Base-by-base conservation (phyloP, 2,888 invertebrate species). In the Ophioninae sp. region DNA sequence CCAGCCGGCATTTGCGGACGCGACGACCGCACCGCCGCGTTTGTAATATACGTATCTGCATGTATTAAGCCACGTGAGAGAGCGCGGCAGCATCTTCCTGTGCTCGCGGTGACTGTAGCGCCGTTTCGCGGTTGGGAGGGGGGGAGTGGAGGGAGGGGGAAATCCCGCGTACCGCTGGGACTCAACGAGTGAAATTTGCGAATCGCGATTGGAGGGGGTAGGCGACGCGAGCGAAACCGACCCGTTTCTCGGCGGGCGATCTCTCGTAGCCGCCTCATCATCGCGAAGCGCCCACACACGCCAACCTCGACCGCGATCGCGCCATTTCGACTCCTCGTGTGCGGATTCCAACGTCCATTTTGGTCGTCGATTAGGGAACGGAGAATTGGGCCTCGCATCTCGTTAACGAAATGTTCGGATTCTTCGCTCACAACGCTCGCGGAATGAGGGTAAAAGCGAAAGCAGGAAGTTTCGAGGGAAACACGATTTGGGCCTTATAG, bases 1-100 rank as follows among this genome's bases (percentile, higher is more conserved):
- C 86, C 67, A 72, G 85, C 79, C 87, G 86, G 87, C 87, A 87
- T 87, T 84, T 68, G 86, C 87, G 86, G 13, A 50, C 74, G 79
- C 79, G 85, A 30, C 75, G 83, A 62, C 62, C 85, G 87, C 86
- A 86, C 87, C 88, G 83, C 77, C 87, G 87, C 23, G 59, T 62
- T 68, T 76, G 79, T 90, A 90, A 90, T 91, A 89, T 90, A 91
- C 89, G 89, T 91, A 88, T 87, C 86, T 89, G 87, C 87, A 87
- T 88, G 88, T 87, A 88, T 89, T 82, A 88, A 70, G 86, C 88
- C 89, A 89, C 89, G 89, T 89, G 89, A 89, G 89, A 89, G 89
- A 88, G 83, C 84, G 67, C 65, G 86, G 86, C 86, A 85, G 83
- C 84, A 86, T 83, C 84, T 83, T 85, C 80, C 81, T 70, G 79